These are phyloP conservation scores for Macrotus californicus DNA, from an alignment of 2,113 vertebrate genomes.

Conservation along the genomic window DNA sequence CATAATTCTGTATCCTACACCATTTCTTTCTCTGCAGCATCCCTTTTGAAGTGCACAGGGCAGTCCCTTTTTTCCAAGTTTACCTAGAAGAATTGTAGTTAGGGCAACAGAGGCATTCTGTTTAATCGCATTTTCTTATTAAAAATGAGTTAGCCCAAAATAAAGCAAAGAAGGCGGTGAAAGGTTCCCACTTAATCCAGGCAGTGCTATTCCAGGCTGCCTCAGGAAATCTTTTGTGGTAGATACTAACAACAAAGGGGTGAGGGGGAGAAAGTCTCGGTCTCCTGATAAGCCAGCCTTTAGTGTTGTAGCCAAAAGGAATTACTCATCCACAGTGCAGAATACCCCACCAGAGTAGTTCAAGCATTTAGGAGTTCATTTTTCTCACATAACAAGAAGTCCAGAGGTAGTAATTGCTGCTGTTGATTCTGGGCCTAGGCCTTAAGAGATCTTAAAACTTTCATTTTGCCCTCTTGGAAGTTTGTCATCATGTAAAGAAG, in stretches of 20 bases:
- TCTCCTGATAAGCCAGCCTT: neutral
- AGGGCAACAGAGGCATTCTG: neutral
- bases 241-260: neutral
- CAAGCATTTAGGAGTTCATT: neutral
- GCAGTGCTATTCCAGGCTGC: neutral
- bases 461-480: neutral
- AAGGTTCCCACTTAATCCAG: neutral
- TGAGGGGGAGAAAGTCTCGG: neutral
- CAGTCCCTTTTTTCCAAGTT: constrained; percentile 13
- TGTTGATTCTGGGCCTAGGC: neutral
- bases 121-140: constrained; percentile 27
- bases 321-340: neutral
- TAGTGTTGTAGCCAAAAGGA: neutral
- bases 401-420: neutral
- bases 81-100: constrained; percentile 14
- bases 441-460: neutral
- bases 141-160: neutral
- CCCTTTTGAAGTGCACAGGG: neutral
- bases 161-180: neutral
- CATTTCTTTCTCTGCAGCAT: neutral
- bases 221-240: neutral
- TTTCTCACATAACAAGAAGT: neutral
- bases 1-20: neutral
- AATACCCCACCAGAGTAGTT: neutral
- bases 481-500: neutral